Percentiles rank a stretch among this genome's conserved stretches.
Conservation (phyloP, 1,140 invertebrate genomes). For the Cecropterus lyciades region DNA sequence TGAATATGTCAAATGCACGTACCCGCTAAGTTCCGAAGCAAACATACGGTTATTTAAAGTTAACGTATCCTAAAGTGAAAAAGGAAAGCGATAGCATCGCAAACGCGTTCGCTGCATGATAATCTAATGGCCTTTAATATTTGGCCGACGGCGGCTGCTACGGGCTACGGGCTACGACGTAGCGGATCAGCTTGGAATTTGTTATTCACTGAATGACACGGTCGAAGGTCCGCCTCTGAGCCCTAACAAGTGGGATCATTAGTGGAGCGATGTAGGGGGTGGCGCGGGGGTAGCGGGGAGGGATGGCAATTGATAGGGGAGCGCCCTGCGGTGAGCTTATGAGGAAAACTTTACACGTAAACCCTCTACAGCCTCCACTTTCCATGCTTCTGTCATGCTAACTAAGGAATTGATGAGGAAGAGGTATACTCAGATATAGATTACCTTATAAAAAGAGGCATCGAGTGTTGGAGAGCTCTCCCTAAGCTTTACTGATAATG, state of each 20-base stretch:
- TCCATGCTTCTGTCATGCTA: constrained; percentile 59
- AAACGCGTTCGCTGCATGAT: constrained; percentile 24
- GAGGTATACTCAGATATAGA: constrained; percentile 29
- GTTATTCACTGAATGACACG: constrained; percentile 80
- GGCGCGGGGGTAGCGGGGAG: constrained; percentile 33
- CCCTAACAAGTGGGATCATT: constrained; percentile 83
- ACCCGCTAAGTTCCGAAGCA: not conserved
- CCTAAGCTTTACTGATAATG: not conserved
- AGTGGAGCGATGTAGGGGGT: constrained; percentile 60
- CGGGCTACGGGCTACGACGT: constrained; percentile 45
- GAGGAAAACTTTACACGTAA: constrained; percentile 80
- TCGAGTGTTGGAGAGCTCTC: constrained; percentile 10
- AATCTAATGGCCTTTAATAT: constrained; percentile 34
- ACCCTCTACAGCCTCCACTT: constrained; percentile 58
- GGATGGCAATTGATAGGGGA: constrained; percentile 77
- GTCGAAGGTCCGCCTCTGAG: constrained; percentile 72
- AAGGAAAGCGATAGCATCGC: constrained; percentile 8
- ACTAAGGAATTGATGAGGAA: constrained; percentile 58
- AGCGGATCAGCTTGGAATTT: constrained; percentile 67
- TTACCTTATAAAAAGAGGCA: constrained; percentile 42
- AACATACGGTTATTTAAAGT: not conserved
- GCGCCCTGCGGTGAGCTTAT: constrained; percentile 73
- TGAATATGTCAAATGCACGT: too few species aligned
- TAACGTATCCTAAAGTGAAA: constrained; percentile 3
- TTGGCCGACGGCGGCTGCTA: constrained; percentile 11